These are phyloP conservation scores for Equus quagga DNA, from an alignment of 2,113 vertebrate genomes.

Conservation along the genomic window DNA sequence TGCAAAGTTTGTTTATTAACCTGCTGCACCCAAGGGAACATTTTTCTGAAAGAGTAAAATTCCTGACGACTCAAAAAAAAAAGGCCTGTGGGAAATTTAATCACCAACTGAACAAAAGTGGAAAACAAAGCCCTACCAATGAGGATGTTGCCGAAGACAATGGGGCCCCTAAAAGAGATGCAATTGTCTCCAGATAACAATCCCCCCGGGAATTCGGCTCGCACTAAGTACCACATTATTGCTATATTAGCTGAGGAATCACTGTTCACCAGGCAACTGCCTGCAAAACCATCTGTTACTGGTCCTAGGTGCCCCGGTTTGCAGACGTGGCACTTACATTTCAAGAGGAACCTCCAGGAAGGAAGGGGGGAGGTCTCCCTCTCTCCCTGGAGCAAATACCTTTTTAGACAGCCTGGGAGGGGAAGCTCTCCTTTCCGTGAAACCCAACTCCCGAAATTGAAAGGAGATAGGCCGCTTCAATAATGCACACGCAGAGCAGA, in stretches of 20 bases:
- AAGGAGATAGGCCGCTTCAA: conserved; percentile 87
- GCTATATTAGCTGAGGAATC: conserved; percentile 72
- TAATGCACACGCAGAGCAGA: conserved; percentile 83
- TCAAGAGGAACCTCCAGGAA: conserved; percentile 76
- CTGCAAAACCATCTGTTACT: conserved; percentile 67
- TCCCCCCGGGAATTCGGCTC: conserved; percentile 67
- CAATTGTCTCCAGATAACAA: conserved; percentile 82
- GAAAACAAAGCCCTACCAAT: conserved; percentile 80
- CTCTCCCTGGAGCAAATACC: conserved; percentile 65
- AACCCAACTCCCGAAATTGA: conserved; percentile 83
- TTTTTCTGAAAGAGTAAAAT: conserved; percentile 83
- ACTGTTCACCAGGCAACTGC: conserved; percentile 71
- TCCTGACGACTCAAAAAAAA: conserved; percentile 73
- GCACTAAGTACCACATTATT: conserved; percentile 78
- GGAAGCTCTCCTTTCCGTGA: conserved; percentile 81
- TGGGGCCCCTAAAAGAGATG: conserved; percentile 77
- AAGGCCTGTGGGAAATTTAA: conserved; percentile 84
- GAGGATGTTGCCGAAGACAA: conserved; percentile 83
- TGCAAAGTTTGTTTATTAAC: conserved; percentile 72
- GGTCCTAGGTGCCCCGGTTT: not conserved
- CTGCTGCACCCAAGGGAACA: conserved; percentile 72
- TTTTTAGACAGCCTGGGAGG: conserved; percentile 64
- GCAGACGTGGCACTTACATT: conserved; percentile 75
- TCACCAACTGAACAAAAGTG: conserved; percentile 75
- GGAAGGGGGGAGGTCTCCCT: conserved; percentile 55